Percentiles rank a stretch among this genome's conserved stretches.
phyloP scores from a whole-genome alignment of 64 coral and sea anemone species.

The Stichodactyla mertensii region DNA sequence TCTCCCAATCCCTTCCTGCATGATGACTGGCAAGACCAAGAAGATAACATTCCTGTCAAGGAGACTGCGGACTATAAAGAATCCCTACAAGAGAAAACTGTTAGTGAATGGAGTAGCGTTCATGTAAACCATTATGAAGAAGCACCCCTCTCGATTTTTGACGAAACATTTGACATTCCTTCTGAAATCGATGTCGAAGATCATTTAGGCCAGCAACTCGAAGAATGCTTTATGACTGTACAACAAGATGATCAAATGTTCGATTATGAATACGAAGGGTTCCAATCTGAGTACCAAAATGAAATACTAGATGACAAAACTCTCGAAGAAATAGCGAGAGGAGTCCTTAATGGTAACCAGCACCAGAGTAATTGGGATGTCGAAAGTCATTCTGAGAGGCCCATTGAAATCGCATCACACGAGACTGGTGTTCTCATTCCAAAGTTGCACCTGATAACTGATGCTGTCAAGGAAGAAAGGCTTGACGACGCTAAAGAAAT shows the following conservation, averaged over 20 bases:
- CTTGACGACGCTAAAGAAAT: background rate
- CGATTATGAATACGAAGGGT: background rate
- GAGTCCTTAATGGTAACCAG: background rate
- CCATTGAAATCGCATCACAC: background rate
- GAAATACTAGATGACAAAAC: background rate
- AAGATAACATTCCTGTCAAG: background rate
- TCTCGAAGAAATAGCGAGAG: background rate
- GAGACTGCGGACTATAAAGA: background rate
- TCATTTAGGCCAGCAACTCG: background rate
- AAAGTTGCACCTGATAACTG: background rate
- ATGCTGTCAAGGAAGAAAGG: background rate
- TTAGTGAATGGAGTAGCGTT: background rate
- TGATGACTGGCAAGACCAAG: background rate
- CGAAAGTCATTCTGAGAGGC: background rate
- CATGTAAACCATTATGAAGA: background rate
- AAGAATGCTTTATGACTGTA: background rate
- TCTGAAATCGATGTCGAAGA: background rate
- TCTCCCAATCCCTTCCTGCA: background rate
- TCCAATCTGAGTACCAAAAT: background rate
- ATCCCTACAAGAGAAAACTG: background rate
- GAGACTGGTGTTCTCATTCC: background rate
- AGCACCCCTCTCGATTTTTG: background rate
- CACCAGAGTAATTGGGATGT: background rate
- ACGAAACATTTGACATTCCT: constrained; percentile 3
- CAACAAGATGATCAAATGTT: background rate